Evolutionary conservation across 2,888 invertebrate genomes (phyloP), one percentile per base, ranked within the genome.

Genomic region (Drosophila aldrichi): DNA sequence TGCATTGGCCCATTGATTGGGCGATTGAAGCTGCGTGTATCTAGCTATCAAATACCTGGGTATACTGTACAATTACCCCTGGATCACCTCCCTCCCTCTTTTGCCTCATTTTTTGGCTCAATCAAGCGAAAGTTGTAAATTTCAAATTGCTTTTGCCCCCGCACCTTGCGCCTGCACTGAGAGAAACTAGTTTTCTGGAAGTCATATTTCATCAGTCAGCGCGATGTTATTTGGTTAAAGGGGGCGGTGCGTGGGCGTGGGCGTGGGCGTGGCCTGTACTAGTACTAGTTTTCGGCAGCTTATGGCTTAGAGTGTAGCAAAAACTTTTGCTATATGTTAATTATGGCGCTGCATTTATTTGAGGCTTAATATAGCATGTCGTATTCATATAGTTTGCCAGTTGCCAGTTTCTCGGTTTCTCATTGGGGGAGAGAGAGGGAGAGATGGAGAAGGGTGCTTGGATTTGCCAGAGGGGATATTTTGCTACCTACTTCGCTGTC

Each of bases 291-390:
- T 77, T 69, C 66, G 61, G 48, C 61, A 71, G 77, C 79, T 80
- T 80, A 70, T 56, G 68, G 79, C 64, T 84, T 68, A 79, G 82
- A 69, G 57, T 41, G 62, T 54, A 64, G 52, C 51, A 34, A 72
- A 90, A 89, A 90, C 82, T 90, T 90, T 90, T 79, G 79, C 90
- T 86, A 86, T 88, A 90, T 88, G 90, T 90, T 90, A 89, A 90
- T 90, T 90, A 90, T 86, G 87, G 81, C 83, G 74, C 67, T 81
- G 88, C 85, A 88, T 87, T 90, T 85, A 88, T 85, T 88, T 88
- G 84, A 89, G 80, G 84, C 86, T 86, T 86, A 86, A 88, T 89
- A 86, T 74, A 77, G 74, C 89, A 78, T 86, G 79, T 75, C 70
- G 76, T 86, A 76, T 71, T 83, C 81, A 76, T 74, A 80, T 76